phyloP scores from a whole-genome alignment of 2,113 vertebrate genomes.

The Hippocampus mohnikei region DNA sequence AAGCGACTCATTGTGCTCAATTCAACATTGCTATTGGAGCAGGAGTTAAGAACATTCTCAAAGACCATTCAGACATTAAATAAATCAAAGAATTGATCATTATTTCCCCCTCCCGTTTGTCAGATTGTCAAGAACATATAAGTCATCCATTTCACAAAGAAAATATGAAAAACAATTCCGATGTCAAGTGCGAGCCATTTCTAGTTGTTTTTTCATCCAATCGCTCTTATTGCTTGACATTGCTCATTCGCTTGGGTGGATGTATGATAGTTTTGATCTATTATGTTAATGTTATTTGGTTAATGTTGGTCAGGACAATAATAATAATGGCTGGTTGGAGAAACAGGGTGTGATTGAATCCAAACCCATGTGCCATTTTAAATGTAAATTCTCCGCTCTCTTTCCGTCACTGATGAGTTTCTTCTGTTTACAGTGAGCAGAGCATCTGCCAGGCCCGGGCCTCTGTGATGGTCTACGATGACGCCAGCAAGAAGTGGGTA shows the following conservation, averaged over 20 bases:
- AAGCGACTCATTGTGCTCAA: too few species aligned
- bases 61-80: too few species aligned
- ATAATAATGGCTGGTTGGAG: too few species aligned
- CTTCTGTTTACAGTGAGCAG: conserved; percentile 83
- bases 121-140: too few species aligned
- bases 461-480: conserved; percentile 99
- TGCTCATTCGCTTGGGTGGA: background rate
- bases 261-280: background rate
- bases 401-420: background rate
- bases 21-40: too few species aligned
- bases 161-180: too few species aligned
- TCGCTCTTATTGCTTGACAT: background rate
- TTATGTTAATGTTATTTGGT: background rate
- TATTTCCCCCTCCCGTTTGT: too few species aligned
- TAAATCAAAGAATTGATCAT: too few species aligned
- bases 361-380: background rate
- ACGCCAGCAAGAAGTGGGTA: conserved; percentile 99
- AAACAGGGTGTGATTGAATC: background rate
- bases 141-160: too few species aligned
- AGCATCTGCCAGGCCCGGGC: conserved; percentile 99
- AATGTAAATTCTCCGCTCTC: background rate
- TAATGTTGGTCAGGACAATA: too few species aligned
- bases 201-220: background rate
- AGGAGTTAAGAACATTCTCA: too few species aligned
- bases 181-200: background rate